A percentile compares a stretch with the other conserved stretches of the same genome.
These are phyloP conservation scores for Rhopalosiphum maidis DNA, from an alignment of 1,140 invertebrate genomes.

Conservation along the genomic window DNA sequence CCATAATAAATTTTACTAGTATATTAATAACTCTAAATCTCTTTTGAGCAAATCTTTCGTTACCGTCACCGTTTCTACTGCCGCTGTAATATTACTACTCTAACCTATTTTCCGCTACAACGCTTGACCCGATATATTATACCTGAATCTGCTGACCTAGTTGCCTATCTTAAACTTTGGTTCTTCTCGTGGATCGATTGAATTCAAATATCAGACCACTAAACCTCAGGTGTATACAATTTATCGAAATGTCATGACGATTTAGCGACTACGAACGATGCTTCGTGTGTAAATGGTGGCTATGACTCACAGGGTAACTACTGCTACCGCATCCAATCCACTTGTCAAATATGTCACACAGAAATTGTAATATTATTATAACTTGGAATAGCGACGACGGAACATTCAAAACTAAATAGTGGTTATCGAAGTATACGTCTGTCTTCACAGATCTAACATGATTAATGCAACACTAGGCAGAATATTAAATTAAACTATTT, in stretches of 20 bases:
- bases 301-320: neutral
- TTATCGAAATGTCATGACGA: neutral
- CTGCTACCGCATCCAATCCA: neutral
- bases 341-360: neutral
- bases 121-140: neutral
- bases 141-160: neutral
- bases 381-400: neutral
- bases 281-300: neutral
- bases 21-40: neutral
- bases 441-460: too few species aligned
- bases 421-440: neutral
- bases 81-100: neutral
- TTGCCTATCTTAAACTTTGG: neutral
- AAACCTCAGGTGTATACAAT: neutral
- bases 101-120: neutral
- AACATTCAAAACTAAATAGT: neutral
- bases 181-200: neutral
- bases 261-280: neutral
- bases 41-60: neutral
- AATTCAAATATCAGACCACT: neutral
- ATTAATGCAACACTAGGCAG: neutral
- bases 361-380: neutral
- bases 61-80: neutral
- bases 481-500: too few species aligned
- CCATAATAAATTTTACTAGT: too few species aligned